A percentile compares a stretch with the other conserved stretches of the same genome.
Conservation (phyloP, 2,888 invertebrate genomes). For the Dicyrtoma fusca region DNA sequence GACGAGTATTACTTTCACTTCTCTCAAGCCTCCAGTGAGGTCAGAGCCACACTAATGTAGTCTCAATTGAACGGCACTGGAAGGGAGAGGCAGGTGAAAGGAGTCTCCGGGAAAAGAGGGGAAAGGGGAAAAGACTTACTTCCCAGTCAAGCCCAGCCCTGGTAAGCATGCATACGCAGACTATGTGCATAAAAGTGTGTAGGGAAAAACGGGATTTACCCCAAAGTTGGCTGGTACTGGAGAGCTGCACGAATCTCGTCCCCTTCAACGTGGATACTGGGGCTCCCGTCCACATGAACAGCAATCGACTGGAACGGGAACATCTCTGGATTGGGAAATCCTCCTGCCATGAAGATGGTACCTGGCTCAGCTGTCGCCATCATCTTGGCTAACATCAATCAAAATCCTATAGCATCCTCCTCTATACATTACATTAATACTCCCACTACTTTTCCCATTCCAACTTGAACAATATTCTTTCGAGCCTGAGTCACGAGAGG, state of each 20-base stretch:
- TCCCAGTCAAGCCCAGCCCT: no score
- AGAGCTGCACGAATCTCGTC: constrained; percentile 68
- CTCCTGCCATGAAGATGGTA: constrained; percentile 65
- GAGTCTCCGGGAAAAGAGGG: background rate
- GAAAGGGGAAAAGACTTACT: background rate
- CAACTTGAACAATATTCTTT: no score
- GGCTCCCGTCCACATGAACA: constrained; percentile 66
- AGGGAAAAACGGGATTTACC: constrained; percentile 62
- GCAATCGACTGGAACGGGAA: constrained; percentile 72
- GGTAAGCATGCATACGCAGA: no score
- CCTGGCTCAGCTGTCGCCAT: constrained; percentile 62
- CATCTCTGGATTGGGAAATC: constrained; percentile 73
- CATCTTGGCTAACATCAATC: constrained; percentile 61
- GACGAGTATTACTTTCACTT: constrained; percentile 1
- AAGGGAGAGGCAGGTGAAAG: no score
- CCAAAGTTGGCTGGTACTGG: constrained; percentile 76
- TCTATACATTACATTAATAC: background rate
- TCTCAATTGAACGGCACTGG: no score
- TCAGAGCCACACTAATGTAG: no score
- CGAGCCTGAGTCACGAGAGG: no score
- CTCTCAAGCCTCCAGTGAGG: background rate
- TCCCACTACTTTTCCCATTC: background rate
- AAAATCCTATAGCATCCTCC: no score
- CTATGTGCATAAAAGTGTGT: no score
- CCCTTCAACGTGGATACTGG: constrained; percentile 64